Evolutionary conservation across 2,797 vertebrate genomes (phyloP), one percentile per base, ranked within the genome.

Genomic region (Pelochelys cantorii): DNA sequence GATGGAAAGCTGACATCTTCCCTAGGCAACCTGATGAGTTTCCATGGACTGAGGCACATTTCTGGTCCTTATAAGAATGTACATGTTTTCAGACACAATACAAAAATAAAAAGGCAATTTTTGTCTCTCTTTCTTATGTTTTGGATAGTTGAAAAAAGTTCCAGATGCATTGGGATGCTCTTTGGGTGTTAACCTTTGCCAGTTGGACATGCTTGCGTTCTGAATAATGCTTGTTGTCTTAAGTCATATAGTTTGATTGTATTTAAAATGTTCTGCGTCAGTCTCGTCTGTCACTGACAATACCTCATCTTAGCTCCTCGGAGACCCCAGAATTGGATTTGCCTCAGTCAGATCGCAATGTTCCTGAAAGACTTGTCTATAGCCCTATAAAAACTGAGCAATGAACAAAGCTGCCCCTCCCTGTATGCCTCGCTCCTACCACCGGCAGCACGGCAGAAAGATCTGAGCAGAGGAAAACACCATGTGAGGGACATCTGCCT

Each of bases 1-100:
- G 90, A 86, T 93, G 87, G 95, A 96, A 97, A 95, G 93, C 92
- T 90, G 96, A 95, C 84, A 95, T 88, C 84, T 91, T 96, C 90
- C 93, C 91, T 77, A 95, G 90, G 92, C 92, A 95, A 82, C 54
- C 78, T 52, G 95, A 93, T 71, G 57, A 88, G 90, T 94, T 95
- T 79, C 83, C 92, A 88, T 86, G 88, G 87, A 90, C 92, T 96
- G 0, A 0, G 68, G 20, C 88, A 96, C 83, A 91, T 85, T 93
- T 92, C 94, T 14, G 94, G 84, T 82, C 85, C 54, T 42, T 94
- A 91, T 91, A 94, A 93, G 95, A 95, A 87, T 31, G 93, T 87
- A 52, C 75, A 68, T 88, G 79, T 90, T 96, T 96, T 88, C 83
- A 95, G 87, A 81, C 54, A 94, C 93, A 86, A 13, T 90, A 80